These are phyloP conservation scores for Ciconia boyciana DNA, from an alignment of 2,113 vertebrate genomes.

Conservation along the genomic window DNA sequence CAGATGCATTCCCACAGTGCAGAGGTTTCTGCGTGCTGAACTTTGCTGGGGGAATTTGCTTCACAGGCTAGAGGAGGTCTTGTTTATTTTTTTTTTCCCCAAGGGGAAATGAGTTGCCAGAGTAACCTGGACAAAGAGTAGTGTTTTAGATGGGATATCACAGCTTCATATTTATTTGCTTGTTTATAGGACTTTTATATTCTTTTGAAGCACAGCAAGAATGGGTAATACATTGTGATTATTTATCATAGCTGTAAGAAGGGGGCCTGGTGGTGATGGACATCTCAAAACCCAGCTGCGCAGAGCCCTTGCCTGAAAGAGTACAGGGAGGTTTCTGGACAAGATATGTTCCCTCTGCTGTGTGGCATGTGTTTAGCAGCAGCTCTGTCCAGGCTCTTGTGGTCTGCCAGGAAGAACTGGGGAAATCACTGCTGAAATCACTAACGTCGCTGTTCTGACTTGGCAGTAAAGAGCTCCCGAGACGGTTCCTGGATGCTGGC, in stretches of 20 bases:
- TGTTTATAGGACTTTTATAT: neutral
- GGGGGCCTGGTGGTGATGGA: neutral
- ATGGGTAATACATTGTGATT: neutral
- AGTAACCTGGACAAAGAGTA: neutral
- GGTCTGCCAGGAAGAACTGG: neutral
- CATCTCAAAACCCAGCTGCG: neutral
- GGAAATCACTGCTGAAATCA: neutral
- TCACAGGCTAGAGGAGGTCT: neutral
- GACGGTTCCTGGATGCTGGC: neutral
- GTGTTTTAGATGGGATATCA: neutral
- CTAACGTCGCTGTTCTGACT: rapidly evolving
- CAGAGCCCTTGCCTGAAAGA: neutral
- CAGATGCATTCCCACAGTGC: neutral
- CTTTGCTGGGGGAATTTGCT: neutral
- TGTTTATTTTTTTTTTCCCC: neutral
- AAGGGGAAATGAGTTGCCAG: neutral
- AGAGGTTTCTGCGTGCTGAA: neutral
- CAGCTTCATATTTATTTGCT: neutral
- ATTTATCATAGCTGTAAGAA: neutral
- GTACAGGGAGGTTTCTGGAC: rapidly evolving
- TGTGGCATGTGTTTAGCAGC: rapidly evolving
- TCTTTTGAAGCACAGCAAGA: neutral
- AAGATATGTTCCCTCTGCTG: neutral
- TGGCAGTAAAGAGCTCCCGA: neutral
- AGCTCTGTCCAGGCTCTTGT: neutral